These are phyloP conservation scores for Cladorhizidae sp. DNA, from an alignment of 37 sponge, comb jelly and placozoan species.

Conservation along the genomic window DNA sequence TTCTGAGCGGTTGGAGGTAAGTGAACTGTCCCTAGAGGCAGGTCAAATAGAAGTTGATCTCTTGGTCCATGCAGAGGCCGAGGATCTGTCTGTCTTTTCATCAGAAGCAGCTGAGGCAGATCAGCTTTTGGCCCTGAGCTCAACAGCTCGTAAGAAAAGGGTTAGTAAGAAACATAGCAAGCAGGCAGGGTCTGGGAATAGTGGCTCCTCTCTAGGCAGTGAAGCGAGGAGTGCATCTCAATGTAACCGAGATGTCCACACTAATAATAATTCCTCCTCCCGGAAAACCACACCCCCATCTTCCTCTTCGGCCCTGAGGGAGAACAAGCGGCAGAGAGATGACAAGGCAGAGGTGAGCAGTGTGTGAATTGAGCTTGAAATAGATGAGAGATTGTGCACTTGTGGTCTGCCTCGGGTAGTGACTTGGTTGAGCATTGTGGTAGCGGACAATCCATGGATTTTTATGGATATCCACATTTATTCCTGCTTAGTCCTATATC, in stretches of 20 bases:
- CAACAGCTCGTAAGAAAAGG: not conserved
- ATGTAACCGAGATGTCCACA: not conserved
- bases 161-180: not conserved
- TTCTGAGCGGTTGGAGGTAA: slow-evolving; percentile 32
- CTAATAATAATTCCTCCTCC: not conserved
- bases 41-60: slow-evolving; percentile 56
- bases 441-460: too few relatives aligned
- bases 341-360: slow-evolving; percentile 21
- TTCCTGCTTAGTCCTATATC: too few relatives aligned
- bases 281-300: not conserved
- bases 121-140: slow-evolving; percentile 18
- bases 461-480: too few relatives aligned
- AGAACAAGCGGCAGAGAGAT: slow-evolving; percentile 9
- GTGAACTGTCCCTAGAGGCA: slow-evolving; percentile 16
- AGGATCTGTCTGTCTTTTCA: slow-evolving; percentile 59
- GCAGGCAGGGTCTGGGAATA: not conserved
- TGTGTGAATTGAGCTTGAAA: too few relatives aligned
- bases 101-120: slow-evolving; percentile 47
- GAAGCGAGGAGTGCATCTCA: not conserved
- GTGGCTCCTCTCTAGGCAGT: not conserved
- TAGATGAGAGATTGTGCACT: too few relatives aligned
- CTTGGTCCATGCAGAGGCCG: slow-evolving; percentile 66
- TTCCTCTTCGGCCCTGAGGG: slow-evolving; percentile 5
- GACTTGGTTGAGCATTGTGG: too few relatives aligned
- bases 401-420: too few relatives aligned